phyloP scores from a whole-genome alignment of 1,140 invertebrate genomes.

The Lepidurus apus region DNA sequence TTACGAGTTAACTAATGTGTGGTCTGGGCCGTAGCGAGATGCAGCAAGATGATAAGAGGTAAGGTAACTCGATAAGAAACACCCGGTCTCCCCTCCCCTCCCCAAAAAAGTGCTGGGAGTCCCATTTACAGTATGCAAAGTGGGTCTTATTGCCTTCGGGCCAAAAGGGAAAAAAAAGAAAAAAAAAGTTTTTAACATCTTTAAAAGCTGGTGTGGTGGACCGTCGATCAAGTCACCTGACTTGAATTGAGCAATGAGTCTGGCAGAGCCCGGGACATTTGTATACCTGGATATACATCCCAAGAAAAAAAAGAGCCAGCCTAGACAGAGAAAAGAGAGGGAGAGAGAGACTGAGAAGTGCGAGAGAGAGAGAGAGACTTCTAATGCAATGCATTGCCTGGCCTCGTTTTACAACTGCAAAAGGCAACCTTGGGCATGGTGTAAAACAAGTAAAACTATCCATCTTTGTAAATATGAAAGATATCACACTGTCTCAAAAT shows the following conservation, averaged over 20 bases:
- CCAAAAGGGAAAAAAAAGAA: background rate
- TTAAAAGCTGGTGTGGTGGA: conserved; percentile 6
- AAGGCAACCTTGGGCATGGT: background rate
- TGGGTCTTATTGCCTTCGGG: conserved; percentile 14
- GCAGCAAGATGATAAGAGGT: conserved; percentile 18
- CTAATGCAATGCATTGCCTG: conserved; percentile 18
- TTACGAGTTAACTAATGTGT: conserved; percentile 12
- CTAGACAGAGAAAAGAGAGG: background rate
- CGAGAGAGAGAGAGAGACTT: background rate
- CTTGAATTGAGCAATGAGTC: conserved; percentile 21
- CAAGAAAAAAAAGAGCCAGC: background rate
- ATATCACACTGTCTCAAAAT: background rate
- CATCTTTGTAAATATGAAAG: conserved; percentile 19
- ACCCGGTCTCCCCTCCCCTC: background rate
- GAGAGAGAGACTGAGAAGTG: background rate
- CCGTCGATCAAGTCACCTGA: conserved; percentile 20
- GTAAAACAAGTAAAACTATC: background rate
- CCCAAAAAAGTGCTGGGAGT: conserved; percentile 1
- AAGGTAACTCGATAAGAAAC: conserved; percentile 20
- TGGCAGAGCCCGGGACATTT: conserved; percentile 9
- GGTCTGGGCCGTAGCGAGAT: background rate
- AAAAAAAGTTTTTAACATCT: background rate
- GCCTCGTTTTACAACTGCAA: conserved; percentile 6
- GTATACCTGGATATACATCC: conserved; percentile 1
- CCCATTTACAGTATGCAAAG: conserved; percentile 14